Percentiles rank a stretch among this genome's conserved stretches.
Conservation (phyloP, 2,113 vertebrate genomes). For the Onychostruthus taczanowskii region DNA sequence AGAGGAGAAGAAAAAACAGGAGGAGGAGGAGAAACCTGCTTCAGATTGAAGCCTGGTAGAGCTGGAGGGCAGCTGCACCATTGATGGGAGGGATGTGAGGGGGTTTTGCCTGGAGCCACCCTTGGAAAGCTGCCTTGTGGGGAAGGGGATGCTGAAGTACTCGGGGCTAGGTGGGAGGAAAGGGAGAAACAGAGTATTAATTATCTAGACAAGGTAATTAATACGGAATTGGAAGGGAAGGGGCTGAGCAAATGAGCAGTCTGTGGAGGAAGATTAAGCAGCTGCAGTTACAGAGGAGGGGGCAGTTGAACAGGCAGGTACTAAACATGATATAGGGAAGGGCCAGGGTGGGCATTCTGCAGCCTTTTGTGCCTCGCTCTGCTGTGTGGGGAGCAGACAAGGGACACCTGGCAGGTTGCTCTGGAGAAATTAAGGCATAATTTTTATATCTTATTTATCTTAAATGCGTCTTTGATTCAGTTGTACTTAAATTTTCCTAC, state of each 20-base stretch:
- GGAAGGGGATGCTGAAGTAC: background rate
- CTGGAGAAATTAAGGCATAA: background rate
- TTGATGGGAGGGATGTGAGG: background rate
- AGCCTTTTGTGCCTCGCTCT: background rate
- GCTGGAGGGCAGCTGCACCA: background rate
- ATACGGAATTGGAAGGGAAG: background rate
- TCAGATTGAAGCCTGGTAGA: background rate
- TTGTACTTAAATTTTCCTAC: background rate
- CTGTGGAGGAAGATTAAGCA: conserved; percentile 16
- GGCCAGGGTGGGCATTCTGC: background rate
- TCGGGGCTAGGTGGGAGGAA: background rate
- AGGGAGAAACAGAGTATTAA: background rate
- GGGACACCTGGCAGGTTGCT: background rate
- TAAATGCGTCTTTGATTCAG: background rate
- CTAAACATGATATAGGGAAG: rapidly evolving
- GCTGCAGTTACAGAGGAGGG: background rate
- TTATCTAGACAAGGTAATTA: background rate
- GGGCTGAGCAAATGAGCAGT: conserved; percentile 10
- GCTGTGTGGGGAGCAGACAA: background rate
- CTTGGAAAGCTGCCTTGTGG: background rate
- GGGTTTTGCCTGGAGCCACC: background rate
- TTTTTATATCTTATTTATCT: background rate
- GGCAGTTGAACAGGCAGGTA: background rate
- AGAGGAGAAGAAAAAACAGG: background rate
- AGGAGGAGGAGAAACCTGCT: background rate